These are phyloP conservation scores for Botrylloides violaceus DNA, from an alignment of 23 tunicate genomes.

Conservation along the genomic window DNA sequence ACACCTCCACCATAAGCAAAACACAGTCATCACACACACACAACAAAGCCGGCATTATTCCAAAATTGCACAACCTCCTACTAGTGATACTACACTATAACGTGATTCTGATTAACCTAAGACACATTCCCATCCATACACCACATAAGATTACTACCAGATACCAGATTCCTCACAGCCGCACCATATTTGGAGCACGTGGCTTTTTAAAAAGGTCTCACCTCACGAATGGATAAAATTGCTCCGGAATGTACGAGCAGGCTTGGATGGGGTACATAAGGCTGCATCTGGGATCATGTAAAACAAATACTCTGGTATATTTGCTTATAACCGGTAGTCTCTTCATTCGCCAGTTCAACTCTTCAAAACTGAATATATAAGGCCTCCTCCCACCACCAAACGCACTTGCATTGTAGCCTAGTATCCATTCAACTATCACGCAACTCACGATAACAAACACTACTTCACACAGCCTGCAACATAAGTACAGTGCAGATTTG, in stretches of 20 bases:
- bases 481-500: too few species aligned
- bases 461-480: too few species aligned
- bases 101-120: too few species aligned
- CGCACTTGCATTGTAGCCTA: too few species aligned
- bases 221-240: background rate
- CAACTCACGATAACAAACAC: too few species aligned
- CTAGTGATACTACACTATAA: too few species aligned
- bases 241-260: background rate
- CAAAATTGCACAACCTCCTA: too few species aligned
- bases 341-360: background rate
- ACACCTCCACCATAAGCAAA: too few species aligned
- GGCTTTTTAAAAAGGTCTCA: background rate
- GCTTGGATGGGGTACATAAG: conserved; percentile 1
- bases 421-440: too few species aligned
- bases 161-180: background rate
- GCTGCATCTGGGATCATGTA: conserved; percentile 18
- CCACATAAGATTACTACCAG: background rate
- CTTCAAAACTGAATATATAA: background rate
- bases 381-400: background rate
- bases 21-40: too few species aligned
- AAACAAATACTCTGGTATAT: background rate
- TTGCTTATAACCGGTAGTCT: background rate
- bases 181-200: background rate
- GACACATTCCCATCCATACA: too few species aligned
- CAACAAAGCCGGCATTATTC: too few species aligned